Percentiles rank a stretch among this genome's conserved stretches.
Conservation (phyloP, 2,797 vertebrate genomes). For the Erithacus rubecula region DNA sequence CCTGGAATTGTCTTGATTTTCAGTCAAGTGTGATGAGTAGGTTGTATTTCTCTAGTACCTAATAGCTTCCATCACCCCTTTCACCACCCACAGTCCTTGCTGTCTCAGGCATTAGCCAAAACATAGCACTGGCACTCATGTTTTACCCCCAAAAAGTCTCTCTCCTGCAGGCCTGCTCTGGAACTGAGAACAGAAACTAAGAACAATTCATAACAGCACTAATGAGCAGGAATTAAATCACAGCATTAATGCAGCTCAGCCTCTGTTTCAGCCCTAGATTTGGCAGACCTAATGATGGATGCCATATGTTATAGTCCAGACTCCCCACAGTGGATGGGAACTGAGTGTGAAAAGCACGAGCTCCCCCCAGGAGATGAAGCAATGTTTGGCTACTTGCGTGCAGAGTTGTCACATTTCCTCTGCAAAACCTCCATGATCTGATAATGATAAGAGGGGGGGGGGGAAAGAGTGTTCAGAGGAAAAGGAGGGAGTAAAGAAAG, state of each 20-base stretch:
- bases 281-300: not conserved
- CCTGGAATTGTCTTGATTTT: not conserved
- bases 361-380: not conserved
- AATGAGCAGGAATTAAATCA: not conserved
- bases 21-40: not conserved
- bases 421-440: not conserved
- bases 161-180: not conserved
- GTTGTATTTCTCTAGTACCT: not conserved
- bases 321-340: not conserved
- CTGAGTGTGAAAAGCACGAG: not conserved
- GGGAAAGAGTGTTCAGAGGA: not conserved
- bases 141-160: not conserved
- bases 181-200: not conserved
- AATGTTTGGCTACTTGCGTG: not conserved
- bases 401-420: not conserved
- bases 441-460: not conserved
- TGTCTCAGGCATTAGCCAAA: not conserved
- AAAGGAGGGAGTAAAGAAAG: not conserved
- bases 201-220: not conserved
- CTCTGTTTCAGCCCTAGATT: not conserved
- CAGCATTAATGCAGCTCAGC: not conserved
- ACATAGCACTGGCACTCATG: rapidly evolving
- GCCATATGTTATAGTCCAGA: not conserved
- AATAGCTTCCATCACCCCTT: not conserved
- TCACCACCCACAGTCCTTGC: not conserved